These are phyloP conservation scores for Noctilio leporinus DNA, from an alignment of 2,113 vertebrate genomes.

Conservation along the genomic window DNA sequence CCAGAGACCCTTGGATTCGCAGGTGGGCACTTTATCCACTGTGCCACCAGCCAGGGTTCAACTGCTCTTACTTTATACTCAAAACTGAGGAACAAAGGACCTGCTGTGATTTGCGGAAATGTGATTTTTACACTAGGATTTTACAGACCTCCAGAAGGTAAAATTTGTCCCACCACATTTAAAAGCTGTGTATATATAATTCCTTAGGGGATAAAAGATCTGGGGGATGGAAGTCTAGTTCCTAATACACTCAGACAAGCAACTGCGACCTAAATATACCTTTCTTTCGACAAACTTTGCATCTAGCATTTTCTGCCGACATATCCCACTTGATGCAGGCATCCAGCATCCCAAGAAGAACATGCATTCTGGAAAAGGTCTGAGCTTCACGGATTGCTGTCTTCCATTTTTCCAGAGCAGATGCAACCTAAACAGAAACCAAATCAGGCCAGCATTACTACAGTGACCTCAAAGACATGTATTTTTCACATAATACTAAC, in stretches of 20 bases:
- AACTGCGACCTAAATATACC: conserved; percentile 75
- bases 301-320: conserved; percentile 97
- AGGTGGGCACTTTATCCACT: too few relatives aligned
- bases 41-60: too few relatives aligned
- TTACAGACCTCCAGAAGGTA: not conserved
- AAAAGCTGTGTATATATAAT: not conserved
- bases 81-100: not conserved
- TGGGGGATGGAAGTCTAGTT: not conserved
- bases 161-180: not conserved
- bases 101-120: not conserved
- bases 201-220: not conserved
- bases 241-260: not conserved
- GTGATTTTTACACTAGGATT: not conserved
- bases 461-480: not conserved
- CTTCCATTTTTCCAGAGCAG: conserved; percentile 96
- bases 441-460: conserved; percentile 21
- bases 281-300: conserved; percentile 98
- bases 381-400: conserved; percentile 91
- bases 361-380: conserved; percentile 97
- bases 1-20: too few relatives aligned
- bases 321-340: conserved; percentile 99
- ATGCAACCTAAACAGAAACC: conserved; percentile 87
- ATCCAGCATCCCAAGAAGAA: conserved; percentile 96
- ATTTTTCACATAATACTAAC: not conserved
- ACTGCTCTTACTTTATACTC: not conserved